Evolutionary conservation across 2,888 invertebrate species (phyloP), one percentile per base, ranked within the genome.

Genomic region (Nematopogon swammerdamellus): DNA sequence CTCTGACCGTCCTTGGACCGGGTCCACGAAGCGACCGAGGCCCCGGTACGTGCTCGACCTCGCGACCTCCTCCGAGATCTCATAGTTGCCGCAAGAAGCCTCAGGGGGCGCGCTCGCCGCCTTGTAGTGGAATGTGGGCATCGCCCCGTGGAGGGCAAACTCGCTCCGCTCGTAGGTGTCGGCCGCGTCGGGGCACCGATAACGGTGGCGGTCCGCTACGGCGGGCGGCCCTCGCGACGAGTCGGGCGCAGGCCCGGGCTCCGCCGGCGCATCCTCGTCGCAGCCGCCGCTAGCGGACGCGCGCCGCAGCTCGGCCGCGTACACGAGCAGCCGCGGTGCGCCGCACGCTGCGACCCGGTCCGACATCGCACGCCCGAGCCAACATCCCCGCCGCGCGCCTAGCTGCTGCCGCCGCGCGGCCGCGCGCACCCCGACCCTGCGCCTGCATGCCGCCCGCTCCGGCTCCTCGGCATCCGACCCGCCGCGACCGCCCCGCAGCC

Each of bases 281-380:
- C 72, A 72, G 71, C 54, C 36, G n/a, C 36, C 36, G 36, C 36
- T 36, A 36, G 36, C 36, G 44, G 10, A 17, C 16, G 44, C 44
- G 44, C 18, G 10, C 6, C 74, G 72, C 70, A 71, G 67, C 68
- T 76, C 75, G 68, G 73, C 70, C 73, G 80, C 77, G 75, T 79
- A 79, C 62, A 80, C 68, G 71, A 79, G 71, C 68, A 80, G 70
- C 72, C 79, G 77, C 70, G 76, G 71, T 67, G 70, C 69, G 62
- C 67, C 72, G 69, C 67, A 68, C 72, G 66, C 71, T 79, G 73
- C 70, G 74, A 67, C 72, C 80, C 73, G 79, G 70, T 81, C 75
- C 80, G 87, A 85, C 86, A 88, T 88, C 81, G 82, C 85, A 85
- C 87, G 87, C 86, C 86, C 87, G 85, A 84, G 84, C 75, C 69